Percentiles rank a stretch among this genome's conserved stretches.
Conservation (phyloP, 2,797 vertebrate genomes). For the Coluber constrictor region DNA sequence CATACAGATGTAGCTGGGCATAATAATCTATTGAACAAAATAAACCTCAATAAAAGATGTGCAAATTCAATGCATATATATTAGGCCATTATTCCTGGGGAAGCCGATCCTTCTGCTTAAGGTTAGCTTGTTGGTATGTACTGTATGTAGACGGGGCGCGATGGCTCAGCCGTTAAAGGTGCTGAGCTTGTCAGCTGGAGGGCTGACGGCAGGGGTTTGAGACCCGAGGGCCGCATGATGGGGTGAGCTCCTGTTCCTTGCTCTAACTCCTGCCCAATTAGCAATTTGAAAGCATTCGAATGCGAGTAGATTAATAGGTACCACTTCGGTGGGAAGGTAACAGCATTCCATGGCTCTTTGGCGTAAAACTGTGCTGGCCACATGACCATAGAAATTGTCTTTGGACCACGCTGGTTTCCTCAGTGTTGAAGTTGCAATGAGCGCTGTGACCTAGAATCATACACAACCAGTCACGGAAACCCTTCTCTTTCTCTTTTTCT, state of each 20-base stretch:
- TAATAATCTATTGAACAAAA: not conserved
- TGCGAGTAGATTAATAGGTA: too few relatives aligned
- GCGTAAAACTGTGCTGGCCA: too few relatives aligned
- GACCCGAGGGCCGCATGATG: rapidly evolving
- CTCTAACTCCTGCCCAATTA: not conserved
- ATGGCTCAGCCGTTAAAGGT: not conserved
- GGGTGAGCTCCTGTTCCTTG: not conserved
- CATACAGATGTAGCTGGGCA: not conserved
- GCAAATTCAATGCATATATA: not conserved
- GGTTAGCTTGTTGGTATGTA: not conserved
- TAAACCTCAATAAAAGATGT: not conserved
- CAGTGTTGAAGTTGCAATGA: too few relatives aligned
- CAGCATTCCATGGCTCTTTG: too few relatives aligned
- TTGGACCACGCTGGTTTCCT: too few relatives aligned
- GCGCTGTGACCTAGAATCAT: too few relatives aligned
- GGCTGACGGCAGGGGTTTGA: not conserved
- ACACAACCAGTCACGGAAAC: too few relatives aligned
- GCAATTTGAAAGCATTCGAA: not conserved
- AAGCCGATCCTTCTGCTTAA: not conserved
- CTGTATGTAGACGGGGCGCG: not conserved
- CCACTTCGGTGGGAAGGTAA: too few relatives aligned
- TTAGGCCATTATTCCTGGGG: not conserved
- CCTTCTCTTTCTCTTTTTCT: too few relatives aligned
- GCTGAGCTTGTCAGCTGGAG: not conserved
- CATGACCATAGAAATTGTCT: too few relatives aligned